Conservation (phyloP, 35 echinoderm and acorn worm genomes). For the Ptychodera flava region DNA sequence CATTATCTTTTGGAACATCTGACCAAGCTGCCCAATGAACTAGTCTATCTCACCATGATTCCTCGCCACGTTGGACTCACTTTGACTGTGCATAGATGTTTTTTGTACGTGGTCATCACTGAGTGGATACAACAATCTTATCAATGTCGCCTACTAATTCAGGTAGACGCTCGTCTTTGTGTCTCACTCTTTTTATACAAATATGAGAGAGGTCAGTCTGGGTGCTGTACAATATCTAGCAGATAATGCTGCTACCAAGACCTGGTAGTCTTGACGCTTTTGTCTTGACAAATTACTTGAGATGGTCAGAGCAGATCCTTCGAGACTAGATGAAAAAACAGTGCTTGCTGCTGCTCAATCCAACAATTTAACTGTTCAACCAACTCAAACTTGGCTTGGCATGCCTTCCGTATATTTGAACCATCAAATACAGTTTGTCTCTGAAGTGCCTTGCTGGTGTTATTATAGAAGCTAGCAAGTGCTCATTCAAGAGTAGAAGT, state of each 20-base stretch:
- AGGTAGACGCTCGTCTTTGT: conserved; percentile 26
- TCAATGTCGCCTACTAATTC: conserved; percentile 27
- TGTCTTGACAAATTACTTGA: conserved; percentile 17
- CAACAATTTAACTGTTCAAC: conserved; percentile 38
- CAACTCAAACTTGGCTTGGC: conserved; percentile 34
- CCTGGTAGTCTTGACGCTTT: neutral
- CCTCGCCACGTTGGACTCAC: neutral
- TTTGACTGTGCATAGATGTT: neutral
- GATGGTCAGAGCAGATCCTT: conserved; percentile 26
- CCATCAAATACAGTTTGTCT: conserved; percentile 24
- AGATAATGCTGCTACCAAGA: neutral
- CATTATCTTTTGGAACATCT: neutral
- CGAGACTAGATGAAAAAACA: conserved; percentile 39
- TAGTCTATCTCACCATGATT: neutral
- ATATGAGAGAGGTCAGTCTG: conserved; percentile 6
- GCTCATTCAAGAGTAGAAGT: neutral
- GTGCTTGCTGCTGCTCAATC: conserved; percentile 9
- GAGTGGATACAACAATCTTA: conserved; percentile 1
- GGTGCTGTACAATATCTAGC: conserved; percentile 9
- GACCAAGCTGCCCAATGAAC: neutral
- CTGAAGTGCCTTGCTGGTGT: neutral
- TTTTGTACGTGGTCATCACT: too few species aligned
- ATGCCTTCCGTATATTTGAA: conserved; percentile 31
- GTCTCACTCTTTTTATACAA: conserved; percentile 14
- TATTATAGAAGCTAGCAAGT: neutral